phyloP scores from a whole-genome alignment of 37 sponge, comb jelly and placozoan species.

The Geodia barretti region DNA sequence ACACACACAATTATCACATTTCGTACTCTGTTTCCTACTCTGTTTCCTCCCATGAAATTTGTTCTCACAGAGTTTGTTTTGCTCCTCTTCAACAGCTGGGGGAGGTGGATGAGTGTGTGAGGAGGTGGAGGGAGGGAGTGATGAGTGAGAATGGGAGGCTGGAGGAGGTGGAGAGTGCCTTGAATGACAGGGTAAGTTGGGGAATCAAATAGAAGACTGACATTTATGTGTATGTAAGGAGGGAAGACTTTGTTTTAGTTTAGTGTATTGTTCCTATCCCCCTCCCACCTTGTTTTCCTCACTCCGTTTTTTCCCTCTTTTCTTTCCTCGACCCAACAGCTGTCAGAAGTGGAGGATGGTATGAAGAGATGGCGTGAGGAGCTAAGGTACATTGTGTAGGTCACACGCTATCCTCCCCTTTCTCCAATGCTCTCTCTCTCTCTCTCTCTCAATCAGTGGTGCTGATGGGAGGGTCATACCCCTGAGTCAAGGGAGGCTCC shows the following conservation, averaged over 20 bases:
- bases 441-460: neutral
- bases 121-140: slow-evolving; percentile 56
- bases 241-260: too few species aligned
- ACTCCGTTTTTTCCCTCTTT: neutral
- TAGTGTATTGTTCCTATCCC: too few species aligned
- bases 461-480: neutral
- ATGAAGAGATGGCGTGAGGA: slow-evolving; percentile 55
- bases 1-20: neutral
- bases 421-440: neutral
- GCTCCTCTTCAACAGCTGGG: slow-evolving; percentile 27
- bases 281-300: neutral
- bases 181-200: slow-evolving; percentile 51
- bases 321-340: slow-evolving; percentile 21
- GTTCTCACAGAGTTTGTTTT: neutral
- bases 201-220: neutral
- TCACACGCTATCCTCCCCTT: neutral
- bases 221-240: neutral
- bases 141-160: slow-evolving; percentile 16
- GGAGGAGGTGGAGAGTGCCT: slow-evolving; percentile 40
- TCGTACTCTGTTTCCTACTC: neutral
- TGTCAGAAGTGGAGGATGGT: slow-evolving; percentile 44
- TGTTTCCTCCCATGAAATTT: neutral
- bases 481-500: slow-evolving; percentile 14
- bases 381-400: slow-evolving; percentile 29
- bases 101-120: slow-evolving; percentile 57